Evolutionary conservation across 2,113 vertebrate species (phyloP).

Genomic region (Zosterops hypoxanthus): DNA sequence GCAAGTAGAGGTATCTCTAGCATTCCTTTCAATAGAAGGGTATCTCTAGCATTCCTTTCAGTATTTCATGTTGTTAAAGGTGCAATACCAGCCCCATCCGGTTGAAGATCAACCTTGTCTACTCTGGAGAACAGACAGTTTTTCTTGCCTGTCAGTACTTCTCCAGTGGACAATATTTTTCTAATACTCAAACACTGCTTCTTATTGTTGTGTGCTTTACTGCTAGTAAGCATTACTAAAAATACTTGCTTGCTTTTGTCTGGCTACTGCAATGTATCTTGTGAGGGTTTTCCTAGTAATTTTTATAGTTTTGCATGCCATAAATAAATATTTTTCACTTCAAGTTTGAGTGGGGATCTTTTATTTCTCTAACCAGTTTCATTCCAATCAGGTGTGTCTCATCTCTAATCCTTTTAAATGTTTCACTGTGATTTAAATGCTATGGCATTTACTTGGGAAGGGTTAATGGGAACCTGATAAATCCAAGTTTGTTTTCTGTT

Average conservation of each 20-base stretch:
- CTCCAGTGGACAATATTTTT: conserved; percentile 39
- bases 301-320: conserved; percentile 63
- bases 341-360: conserved; percentile 55
- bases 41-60: background rate
- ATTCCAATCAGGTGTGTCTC: conserved; percentile 50
- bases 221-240: conserved; percentile 58
- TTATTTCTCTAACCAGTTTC: conserved; percentile 65
- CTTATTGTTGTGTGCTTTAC: conserved; percentile 47
- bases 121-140: conserved; percentile 44
- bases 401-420: conserved; percentile 36
- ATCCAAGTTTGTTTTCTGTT: background rate
- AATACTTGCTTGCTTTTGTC: conserved; percentile 55
- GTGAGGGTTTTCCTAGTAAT: conserved; percentile 49
- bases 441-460: background rate
- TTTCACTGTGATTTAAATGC: background rate
- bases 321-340: conserved; percentile 72
- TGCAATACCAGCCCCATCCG: background rate
- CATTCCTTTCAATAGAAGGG: background rate
- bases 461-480: background rate
- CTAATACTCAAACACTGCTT: conserved; percentile 19
- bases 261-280: conserved; percentile 58
- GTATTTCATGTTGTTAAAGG: background rate
- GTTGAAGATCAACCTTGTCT: conserved; percentile 62
- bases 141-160: conserved; percentile 41
- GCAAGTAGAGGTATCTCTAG: background rate